Conservation (phyloP, 2,797 vertebrate genomes). For the Chlorospingus flavigularis region DNA sequence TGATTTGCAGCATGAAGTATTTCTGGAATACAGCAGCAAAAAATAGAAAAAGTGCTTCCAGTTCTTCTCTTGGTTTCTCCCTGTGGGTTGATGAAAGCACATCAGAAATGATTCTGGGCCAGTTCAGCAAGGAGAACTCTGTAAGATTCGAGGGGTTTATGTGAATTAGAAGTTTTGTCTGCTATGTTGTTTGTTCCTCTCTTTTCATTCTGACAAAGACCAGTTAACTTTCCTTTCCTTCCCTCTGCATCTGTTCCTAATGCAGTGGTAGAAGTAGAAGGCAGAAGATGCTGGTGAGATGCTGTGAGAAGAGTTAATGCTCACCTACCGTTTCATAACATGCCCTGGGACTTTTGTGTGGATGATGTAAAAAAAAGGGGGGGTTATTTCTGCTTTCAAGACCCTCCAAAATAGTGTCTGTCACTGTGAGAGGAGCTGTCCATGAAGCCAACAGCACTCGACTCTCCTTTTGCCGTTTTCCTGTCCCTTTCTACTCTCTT, state of each 20-base stretch:
- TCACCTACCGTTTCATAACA: not conserved
- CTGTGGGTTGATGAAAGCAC: not conserved
- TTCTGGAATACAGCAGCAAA: not conserved
- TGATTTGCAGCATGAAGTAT: not conserved
- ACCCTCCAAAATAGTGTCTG: not conserved
- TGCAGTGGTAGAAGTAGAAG: not conserved
- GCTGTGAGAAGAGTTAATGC: not conserved
- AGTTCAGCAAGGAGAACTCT: not conserved
- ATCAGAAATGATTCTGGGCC: not conserved
- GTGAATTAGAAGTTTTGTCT: not conserved
- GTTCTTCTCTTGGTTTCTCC: not conserved
- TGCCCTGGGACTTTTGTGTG: not conserved
- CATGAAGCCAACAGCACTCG: not conserved
- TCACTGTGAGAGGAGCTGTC: not conserved
- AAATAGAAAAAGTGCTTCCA: not conserved
- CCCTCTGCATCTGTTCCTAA: not conserved
- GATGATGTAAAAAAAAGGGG: not conserved
- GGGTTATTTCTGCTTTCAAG: not conserved
- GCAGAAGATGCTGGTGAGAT: not conserved
- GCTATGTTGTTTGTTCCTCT: not conserved
- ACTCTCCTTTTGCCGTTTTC: not conserved
- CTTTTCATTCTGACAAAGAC: not conserved
- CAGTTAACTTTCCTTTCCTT: not conserved
- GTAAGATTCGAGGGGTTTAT: not conserved
- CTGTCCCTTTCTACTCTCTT: not conserved